phyloP scores from a whole-genome alignment of 2,113 vertebrate genomes.

The Neolamprologus tretocephalus region DNA sequence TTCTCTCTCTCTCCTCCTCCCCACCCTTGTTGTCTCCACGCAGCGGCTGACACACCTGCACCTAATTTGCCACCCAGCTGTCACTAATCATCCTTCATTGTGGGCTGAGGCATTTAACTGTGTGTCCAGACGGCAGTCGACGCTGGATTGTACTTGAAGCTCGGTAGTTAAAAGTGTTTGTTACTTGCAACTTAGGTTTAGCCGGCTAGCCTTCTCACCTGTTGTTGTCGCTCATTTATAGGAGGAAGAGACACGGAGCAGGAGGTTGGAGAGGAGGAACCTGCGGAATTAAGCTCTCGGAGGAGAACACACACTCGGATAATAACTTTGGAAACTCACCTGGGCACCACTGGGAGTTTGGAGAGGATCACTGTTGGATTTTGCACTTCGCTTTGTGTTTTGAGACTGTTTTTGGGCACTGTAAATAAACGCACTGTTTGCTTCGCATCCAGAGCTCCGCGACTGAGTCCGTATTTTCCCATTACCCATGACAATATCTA shows the following conservation, averaged over 20 bases:
- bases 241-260: not conserved
- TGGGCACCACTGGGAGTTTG: not conserved
- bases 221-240: not conserved
- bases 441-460: accelerated
- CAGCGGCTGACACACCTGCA: too few relatives aligned
- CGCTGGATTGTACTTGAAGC: not conserved
- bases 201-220: not conserved
- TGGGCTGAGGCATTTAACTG: not conserved
- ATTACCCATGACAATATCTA: not conserved
- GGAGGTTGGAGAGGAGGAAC: not conserved
- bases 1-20: too few relatives aligned
- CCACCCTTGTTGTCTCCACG: too few relatives aligned
- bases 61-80: too few relatives aligned
- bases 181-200: not conserved
- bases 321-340: not conserved
- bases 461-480: not conserved
- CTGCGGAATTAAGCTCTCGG: accelerated
- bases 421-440: not conserved
- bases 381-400: not conserved
- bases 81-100: accelerated
- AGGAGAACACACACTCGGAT: not conserved
- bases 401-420: not conserved
- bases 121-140: not conserved
- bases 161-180: accelerated
- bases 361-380: not conserved